A percentile compares a stretch with the other conserved stretches of the same genome.
These are phyloP conservation scores for Polypterus bichir DNA, from an alignment of 2,113 vertebrate species.

Conservation along the genomic window DNA sequence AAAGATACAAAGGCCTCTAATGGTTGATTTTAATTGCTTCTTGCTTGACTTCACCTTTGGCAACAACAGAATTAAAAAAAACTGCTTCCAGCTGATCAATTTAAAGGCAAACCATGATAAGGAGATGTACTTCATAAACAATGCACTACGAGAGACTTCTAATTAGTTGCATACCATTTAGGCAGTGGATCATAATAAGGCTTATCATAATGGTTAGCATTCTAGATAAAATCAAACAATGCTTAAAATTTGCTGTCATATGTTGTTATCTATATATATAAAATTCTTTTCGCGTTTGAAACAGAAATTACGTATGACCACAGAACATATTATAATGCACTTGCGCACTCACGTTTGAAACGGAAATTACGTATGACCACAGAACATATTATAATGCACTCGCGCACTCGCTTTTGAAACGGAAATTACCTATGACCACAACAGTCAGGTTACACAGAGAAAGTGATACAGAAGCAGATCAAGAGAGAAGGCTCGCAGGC, in stretches of 20 bases:
- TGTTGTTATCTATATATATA: neutral
- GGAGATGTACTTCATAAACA: neutral
- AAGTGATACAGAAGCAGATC: too few species aligned
- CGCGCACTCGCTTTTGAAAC: too few species aligned
- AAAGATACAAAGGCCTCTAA: neutral
- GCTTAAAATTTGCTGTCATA: neutral
- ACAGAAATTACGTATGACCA: too few species aligned
- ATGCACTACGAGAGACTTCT: neutral
- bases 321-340: too few species aligned
- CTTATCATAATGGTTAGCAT: neutral
- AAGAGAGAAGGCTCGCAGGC: too few species aligned
- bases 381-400: too few species aligned
- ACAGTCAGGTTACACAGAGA: too few species aligned
- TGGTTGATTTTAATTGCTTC: neutral
- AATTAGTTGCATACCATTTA: neutral
- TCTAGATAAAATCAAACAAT: neutral
- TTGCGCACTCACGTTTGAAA: too few species aligned
- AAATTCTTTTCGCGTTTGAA: too few species aligned
- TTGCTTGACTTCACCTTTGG: neutral
- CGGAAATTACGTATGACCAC: too few species aligned
- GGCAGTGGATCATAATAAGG: neutral
- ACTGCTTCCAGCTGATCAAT: neutral
- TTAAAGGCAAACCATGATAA: neutral
- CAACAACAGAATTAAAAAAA: neutral
- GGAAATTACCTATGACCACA: too few species aligned